phyloP scores from a whole-genome alignment of 2,113 vertebrate species.

The Hydrochoerus hydrochaeris region DNA sequence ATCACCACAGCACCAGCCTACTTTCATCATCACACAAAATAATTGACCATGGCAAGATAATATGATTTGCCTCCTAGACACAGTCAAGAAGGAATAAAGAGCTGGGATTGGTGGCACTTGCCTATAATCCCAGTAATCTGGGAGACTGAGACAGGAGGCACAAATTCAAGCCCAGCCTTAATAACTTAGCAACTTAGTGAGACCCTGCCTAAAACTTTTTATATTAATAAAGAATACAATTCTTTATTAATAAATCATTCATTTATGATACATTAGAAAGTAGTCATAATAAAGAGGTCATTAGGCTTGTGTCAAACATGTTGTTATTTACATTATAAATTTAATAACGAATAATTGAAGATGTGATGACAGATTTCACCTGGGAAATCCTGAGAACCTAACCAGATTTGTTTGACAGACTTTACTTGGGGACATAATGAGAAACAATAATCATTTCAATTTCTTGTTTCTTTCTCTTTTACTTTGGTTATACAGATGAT shows the following conservation, averaged over 20 bases:
- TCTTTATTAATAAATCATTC: neutral
- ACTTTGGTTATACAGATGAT: neutral
- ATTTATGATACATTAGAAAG: conserved; percentile 39
- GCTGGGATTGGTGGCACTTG: neutral
- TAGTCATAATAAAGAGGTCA: neutral
- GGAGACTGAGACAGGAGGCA: neutral
- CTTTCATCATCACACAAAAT: neutral
- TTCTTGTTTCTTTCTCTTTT: neutral
- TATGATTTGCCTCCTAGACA: neutral
- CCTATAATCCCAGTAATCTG: neutral
- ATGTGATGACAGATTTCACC: neutral
- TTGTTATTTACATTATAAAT: neutral
- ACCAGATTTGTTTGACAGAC: neutral
- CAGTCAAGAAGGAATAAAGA: neutral
- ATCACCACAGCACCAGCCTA: neutral
- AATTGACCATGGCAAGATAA: neutral
- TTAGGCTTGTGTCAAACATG: neutral
- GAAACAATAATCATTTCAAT: neutral
- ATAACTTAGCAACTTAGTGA: neutral
- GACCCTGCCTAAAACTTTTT: neutral
- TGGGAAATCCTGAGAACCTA: neutral
- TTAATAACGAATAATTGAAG: neutral
- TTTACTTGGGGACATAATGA: neutral
- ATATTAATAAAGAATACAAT: neutral
- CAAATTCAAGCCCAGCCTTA: neutral